Evolutionary conservation across 2,113 vertebrate genomes (phyloP).

Genomic region (Prolemur simus): DNA sequence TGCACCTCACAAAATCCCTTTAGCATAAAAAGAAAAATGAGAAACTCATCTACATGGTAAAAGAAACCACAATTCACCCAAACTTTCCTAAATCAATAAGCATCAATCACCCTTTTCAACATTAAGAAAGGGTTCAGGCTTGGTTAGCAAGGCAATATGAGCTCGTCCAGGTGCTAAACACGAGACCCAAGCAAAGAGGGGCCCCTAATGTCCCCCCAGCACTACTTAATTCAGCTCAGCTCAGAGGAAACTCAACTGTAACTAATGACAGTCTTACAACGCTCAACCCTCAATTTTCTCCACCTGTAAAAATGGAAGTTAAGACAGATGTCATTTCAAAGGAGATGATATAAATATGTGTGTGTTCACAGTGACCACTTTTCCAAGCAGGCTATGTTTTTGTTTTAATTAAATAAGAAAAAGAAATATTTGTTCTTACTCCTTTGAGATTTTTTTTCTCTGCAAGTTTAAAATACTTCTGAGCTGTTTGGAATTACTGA

Average conservation of each 20-base stretch:
- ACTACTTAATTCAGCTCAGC: neutral
- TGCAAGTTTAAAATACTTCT: constrained; percentile 34
- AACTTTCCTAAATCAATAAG: neutral
- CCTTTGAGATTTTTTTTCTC: neutral
- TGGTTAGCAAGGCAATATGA: constrained; percentile 50
- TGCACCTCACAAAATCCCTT: constrained; percentile 31
- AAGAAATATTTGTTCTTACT: constrained; percentile 37
- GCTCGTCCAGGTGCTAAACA: constrained; percentile 60
- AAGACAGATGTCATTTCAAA: constrained; percentile 70
- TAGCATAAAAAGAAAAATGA: neutral
- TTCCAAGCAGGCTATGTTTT: neutral
- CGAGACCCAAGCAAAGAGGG: neutral
- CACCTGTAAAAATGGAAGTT: constrained; percentile 57
- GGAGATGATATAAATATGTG: neutral
- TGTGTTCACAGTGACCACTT: neutral
- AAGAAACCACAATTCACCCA: constrained; percentile 45
- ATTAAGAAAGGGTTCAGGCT: neutral
- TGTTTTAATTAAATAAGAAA: constrained; percentile 21
- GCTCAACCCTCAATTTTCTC: neutral
- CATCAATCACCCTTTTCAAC: constrained; percentile 35
- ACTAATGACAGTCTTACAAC: neutral
- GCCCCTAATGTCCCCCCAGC: neutral
- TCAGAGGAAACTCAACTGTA: constrained; percentile 10
- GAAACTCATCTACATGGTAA: neutral
- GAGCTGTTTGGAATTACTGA: neutral